These are phyloP conservation scores for Anolis sagrei DNA, from an alignment of 2,113 vertebrate genomes.

Conservation along the genomic window DNA sequence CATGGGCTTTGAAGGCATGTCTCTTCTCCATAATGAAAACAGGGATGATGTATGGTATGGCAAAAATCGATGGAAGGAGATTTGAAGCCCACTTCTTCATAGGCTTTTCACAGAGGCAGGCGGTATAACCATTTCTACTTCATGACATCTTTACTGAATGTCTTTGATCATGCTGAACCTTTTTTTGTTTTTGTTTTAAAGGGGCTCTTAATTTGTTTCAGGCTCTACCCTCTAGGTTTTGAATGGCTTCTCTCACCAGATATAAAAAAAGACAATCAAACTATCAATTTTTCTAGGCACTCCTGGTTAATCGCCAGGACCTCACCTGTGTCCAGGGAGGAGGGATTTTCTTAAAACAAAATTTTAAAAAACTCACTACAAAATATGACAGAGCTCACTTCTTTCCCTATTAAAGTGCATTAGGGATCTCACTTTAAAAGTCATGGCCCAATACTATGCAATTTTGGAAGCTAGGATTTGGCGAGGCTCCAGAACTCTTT, in stretches of 20 bases:
- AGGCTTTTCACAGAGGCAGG: slow-evolving; percentile 38
- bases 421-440: too few species aligned
- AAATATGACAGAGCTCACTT: neutral
- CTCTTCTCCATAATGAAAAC: slow-evolving; percentile 20
- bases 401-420: too few species aligned
- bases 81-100: slow-evolving; percentile 2
- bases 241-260: slow-evolving; percentile 38
- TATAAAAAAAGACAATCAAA: slow-evolving; percentile 18
- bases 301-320: slow-evolving; percentile 27
- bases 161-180: slow-evolving; percentile 33
- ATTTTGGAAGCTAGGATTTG: too few species aligned
- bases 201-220: slow-evolving; percentile 35
- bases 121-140: slow-evolving; percentile 28
- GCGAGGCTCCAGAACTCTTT: too few species aligned
- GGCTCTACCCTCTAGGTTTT: slow-evolving; percentile 30
- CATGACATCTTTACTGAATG: slow-evolving; percentile 24
- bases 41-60: neutral
- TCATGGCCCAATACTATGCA: too few species aligned
- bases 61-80: slow-evolving; percentile 33
- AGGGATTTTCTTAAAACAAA: neutral
- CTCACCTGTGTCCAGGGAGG: slow-evolving; percentile 39
- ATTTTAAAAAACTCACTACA: neutral
- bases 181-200: slow-evolving; percentile 26
- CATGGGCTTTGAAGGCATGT: neutral
- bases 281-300: slow-evolving; percentile 15